A percentile compares a stretch with the other conserved stretches of the same genome.
Conservation (phyloP, 2,888 invertebrate species). For the Cryptocephalus primarius region DNA sequence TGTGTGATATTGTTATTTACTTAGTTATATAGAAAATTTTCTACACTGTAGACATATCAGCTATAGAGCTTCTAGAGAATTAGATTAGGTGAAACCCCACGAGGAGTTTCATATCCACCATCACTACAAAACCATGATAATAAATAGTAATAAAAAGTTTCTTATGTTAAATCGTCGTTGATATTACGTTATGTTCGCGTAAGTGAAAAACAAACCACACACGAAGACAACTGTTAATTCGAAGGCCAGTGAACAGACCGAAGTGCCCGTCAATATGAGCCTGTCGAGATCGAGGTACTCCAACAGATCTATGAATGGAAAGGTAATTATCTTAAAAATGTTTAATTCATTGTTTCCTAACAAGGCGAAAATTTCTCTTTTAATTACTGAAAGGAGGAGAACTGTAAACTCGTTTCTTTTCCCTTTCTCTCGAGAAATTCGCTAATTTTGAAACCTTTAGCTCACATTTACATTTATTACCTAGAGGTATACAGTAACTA, state of each 20-base stretch:
- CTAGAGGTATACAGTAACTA: too few species aligned
- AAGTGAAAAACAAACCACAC: background rate
- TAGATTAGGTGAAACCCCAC: slow-evolving; percentile 7
- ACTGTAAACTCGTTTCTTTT: too few species aligned
- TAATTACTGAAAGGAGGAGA: background rate
- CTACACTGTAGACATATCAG: slow-evolving; percentile 20
- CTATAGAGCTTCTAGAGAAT: slow-evolving; percentile 16
- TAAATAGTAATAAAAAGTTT: slow-evolving; percentile 13
- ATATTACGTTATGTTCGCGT: slow-evolving; percentile 1
- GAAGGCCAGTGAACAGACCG: background rate
- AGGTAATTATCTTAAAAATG: slow-evolving; percentile 21
- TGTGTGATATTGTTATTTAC: slow-evolving; percentile 21
- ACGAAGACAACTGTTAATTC: background rate
- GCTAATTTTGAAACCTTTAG: too few species aligned
- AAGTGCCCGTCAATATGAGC: slow-evolving; percentile 18
- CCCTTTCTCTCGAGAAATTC: too few species aligned
- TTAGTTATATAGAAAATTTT: slow-evolving; percentile 6
- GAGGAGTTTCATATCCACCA: slow-evolving; percentile 4
- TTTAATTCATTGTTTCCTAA: too few species aligned
- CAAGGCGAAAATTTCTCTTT: slow-evolving; percentile 1
- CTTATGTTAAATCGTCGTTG: slow-evolving; percentile 6
- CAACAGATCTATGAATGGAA: slow-evolving; percentile 27
- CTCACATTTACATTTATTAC: too few species aligned
- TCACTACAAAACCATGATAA: slow-evolving; percentile 17
- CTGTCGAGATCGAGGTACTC: slow-evolving; percentile 27